A percentile compares a stretch with the other conserved stretches of the same genome.
phyloP scores from a whole-genome alignment of 2,797 vertebrate species.

The Lagorchestes hirsutus region DNA sequence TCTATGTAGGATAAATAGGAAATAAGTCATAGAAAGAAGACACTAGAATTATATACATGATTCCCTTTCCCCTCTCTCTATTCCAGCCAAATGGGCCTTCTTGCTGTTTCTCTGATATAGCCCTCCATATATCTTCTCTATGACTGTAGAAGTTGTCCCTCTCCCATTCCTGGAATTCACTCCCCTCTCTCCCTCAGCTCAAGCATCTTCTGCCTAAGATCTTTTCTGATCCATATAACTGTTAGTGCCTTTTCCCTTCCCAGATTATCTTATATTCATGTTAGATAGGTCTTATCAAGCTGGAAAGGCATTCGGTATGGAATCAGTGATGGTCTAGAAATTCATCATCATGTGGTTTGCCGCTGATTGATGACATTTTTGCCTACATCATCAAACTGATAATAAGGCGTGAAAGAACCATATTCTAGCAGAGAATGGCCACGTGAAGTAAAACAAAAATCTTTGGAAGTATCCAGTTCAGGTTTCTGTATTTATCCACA shows the following conservation, averaged over 20 bases:
- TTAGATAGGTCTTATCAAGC: background rate
- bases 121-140: background rate
- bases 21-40: background rate
- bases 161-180: background rate
- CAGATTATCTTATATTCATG: background rate
- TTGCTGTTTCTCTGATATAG: background rate
- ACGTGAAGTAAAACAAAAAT: background rate
- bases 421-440: background rate
- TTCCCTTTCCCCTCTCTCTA: background rate
- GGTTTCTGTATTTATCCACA: background rate
- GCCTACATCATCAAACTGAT: no score
- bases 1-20: background rate
- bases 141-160: background rate
- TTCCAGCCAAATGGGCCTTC: background rate
- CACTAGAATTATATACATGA: background rate
- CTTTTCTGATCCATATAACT: background rate
- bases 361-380: background rate
- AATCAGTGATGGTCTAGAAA: background rate
- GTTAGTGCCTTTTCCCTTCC: background rate
- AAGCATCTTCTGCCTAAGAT: background rate
- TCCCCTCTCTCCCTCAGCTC: background rate
- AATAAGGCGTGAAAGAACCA: background rate
- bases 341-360: background rate
- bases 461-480: background rate
- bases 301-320: background rate